Base-by-base conservation (phyloP, 2,888 invertebrate species). In the Stenolophus ochropezus region DNA sequence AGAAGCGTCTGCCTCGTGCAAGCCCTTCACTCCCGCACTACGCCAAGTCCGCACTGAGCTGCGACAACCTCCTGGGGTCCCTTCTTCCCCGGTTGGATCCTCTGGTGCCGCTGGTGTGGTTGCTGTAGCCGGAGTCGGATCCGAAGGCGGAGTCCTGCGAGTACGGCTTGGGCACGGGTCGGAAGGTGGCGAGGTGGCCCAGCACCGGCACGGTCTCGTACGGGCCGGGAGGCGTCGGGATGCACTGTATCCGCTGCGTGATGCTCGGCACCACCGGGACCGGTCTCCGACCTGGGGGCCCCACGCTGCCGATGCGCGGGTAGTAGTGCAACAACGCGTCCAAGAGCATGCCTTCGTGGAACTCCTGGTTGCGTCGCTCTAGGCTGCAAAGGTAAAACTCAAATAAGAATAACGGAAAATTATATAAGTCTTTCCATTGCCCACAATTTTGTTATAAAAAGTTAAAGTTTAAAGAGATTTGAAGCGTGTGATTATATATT, bases 111-210 rank as follows among this genome's bases (percentile, higher is more conserved):
- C 93, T 93, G 2, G 94, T 94, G 86, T 94, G 94, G 89, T 96
- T 95, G 88, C 96, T 96, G 89, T 96, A 96, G 6, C 96, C 96
- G 61, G 96, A 96, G 89, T 96, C 96, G 5, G 96, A 96, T 27
- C 96, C 96, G 84, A 96, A 94, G 2, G 95, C 95, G 3, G 95
- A 95, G 86, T 94, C 94, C 84, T 93, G 93, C 83, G 93, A 93
- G 77, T 93, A 93, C 51, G 93, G 92, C 86, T 93, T 93, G 1
- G 92, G 92, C 47, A 91, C 92, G 87, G 91, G 91, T 90, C 92
- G 91, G 87, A 91, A 93, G 65, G 91, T 92, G 71, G 92, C 92
- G 76, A 93, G 86, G 83, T 93, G 93, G 42, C 91, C 91, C 21
- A 94, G 91, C 20, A 94, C 94, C 23, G 94, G 94, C 88, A 94